Evolutionary conservation across 2,113 vertebrate genomes (phyloP), one percentile per base, ranked within the genome.

Genomic region (Hypanus sabinus): DNA sequence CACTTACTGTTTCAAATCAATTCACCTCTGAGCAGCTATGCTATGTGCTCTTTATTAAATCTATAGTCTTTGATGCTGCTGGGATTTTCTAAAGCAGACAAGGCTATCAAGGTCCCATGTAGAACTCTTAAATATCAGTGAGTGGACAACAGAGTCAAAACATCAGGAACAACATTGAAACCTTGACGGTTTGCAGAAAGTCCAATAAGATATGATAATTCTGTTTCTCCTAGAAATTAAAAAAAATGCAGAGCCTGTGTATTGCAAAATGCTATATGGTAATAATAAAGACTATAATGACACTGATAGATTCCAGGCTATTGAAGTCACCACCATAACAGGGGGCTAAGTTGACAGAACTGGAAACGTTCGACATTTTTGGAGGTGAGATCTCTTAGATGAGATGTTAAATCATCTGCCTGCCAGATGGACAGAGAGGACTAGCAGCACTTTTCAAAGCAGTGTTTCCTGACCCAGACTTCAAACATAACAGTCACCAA

Each of bases 201-300:
- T 62, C 85, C 12, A 65, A 65, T 88, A n/a, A 65, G 85, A 88
- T 88, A 88, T 65, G 83, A 88, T 88, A 88, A 60, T 14, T 16
- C 27, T 65, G 12, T 12, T 18, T 88, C 85, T 57, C 57, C 85
- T 65, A 65, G 57, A 18, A 88, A 65, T 62, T 33, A 88, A n/a
- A 87, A 88, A n/a, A 87, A 33, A 65, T 88, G 55, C 27, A 27
- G 83, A 60, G 27, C 55, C 24, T 16, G 55, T 11, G 11, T 27
- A n/a, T 88, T 88, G 85, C 85, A 88, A 65, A 27, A 88, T 65
- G 18, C 16, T 18, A 65, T 33, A 30, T 33, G 12, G 14, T 88
- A 7, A 88, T 88, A 62, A 88, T 65, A 16, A 62, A 7, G 27
- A 4, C 6, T 88, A 18, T 16, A 27, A n/a, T 88, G 62, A 62